A percentile compares a stretch with the other conserved stretches of the same genome.
Evolutionary conservation across 1,140 invertebrate genomes (phyloP).

Genomic region (Lysiphlebus fabarum): DNA sequence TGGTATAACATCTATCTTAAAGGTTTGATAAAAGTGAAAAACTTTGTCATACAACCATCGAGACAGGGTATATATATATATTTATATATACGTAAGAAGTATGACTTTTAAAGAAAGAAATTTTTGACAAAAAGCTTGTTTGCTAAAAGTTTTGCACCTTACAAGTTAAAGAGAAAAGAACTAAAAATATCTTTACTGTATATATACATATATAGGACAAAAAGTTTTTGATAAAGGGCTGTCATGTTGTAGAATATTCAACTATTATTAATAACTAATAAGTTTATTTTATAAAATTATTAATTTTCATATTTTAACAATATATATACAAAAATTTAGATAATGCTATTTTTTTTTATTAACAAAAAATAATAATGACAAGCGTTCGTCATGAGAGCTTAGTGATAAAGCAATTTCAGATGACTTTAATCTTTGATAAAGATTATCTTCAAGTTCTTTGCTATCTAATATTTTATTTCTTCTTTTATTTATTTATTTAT

Average conservation of each 20-base stretch:
- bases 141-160: conserved; percentile 34
- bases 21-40: conserved; percentile 24
- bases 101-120: conserved; percentile 7
- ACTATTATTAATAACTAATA: conserved; percentile 36
- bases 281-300: no score
- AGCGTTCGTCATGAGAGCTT: no score
- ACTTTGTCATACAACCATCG: conserved; percentile 19
- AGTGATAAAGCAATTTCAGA: no score
- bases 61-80: no score
- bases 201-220: conserved; percentile 30
- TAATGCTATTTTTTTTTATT: no score
- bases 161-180: conserved; percentile 17
- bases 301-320: no score
- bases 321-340: no score
- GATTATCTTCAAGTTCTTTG: no score
- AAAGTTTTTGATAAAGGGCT: conserved; percentile 38
- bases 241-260: conserved; percentile 26
- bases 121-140: conserved; percentile 22
- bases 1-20: conserved; percentile 23
- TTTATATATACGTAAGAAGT: background rate
- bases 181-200: conserved; percentile 20
- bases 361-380: no score
- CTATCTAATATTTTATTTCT: no score
- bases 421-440: no score
- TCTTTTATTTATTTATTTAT: no score